phyloP scores from a whole-genome alignment of 2,113 vertebrate genomes.

The Oreotrochilus melanogaster region DNA sequence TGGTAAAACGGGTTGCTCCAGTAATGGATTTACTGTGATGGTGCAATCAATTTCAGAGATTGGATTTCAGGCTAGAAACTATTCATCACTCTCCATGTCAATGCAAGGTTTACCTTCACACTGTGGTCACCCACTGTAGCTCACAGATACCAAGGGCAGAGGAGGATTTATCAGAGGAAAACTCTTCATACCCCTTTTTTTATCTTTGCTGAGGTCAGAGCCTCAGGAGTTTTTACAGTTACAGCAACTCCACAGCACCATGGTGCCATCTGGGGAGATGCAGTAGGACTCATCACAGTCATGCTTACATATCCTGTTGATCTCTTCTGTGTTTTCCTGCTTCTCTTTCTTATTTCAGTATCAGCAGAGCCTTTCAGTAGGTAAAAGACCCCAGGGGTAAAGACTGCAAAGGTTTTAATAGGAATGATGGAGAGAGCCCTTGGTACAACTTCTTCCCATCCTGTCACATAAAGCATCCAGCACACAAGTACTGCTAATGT shows the following conservation, averaged over 20 bases:
- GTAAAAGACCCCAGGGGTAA: not conserved
- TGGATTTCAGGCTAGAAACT: slow-evolving; percentile 69
- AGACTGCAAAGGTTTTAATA: not conserved
- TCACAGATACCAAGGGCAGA: not conserved
- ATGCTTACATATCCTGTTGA: accelerated
- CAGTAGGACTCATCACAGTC: not conserved
- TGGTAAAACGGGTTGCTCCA: slow-evolving; percentile 49
- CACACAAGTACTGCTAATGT: not conserved
- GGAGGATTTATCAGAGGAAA: not conserved
- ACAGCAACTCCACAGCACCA: not conserved
- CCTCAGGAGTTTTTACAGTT: not conserved
- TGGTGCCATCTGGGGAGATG: not conserved
- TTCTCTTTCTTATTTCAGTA: not conserved
- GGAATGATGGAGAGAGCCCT: not conserved
- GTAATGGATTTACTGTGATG: slow-evolving; percentile 69
- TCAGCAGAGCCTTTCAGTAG: not conserved
- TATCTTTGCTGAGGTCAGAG: not conserved
- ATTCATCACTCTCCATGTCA: slow-evolving; percentile 68
- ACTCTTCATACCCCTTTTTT: not conserved
- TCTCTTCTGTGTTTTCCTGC: not conserved
- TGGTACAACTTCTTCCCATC: not conserved
- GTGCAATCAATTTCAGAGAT: slow-evolving; percentile 72
- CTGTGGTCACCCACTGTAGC: slow-evolving; percentile 40
- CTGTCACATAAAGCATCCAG: not conserved
- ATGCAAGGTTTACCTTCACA: slow-evolving; percentile 44